Percentiles rank a stretch among this genome's conserved stretches.
Evolutionary conservation across 2,113 vertebrate species (phyloP).

Genomic region (Apeltes quadracus): DNA sequence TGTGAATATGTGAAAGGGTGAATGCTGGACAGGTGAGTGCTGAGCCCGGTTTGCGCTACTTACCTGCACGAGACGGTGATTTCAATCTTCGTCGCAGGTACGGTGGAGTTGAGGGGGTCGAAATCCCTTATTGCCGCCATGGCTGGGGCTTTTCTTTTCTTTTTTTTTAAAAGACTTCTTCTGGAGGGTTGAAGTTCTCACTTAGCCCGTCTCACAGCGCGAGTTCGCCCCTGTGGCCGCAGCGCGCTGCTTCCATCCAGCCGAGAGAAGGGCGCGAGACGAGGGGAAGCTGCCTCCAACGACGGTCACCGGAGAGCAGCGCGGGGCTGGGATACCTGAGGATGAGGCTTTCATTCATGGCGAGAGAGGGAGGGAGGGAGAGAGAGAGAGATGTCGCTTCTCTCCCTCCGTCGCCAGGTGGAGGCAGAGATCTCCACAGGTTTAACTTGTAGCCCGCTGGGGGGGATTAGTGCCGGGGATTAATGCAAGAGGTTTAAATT

Average conservation of each 20-base stretch:
- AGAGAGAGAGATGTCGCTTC: slow-evolving; percentile 26
- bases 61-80: slow-evolving; percentile 94
- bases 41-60: slow-evolving; percentile 29
- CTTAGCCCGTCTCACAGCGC: neutral
- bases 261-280: neutral
- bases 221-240: neutral
- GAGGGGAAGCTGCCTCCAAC: slow-evolving; percentile 9
- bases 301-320: slow-evolving; percentile 31
- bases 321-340: slow-evolving; percentile 57
- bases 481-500: neutral
- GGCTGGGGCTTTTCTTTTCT: slow-evolving; percentile 15
- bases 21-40: neutral
- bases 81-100: slow-evolving; percentile 94
- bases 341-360: slow-evolving; percentile 54
- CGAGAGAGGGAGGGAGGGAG: slow-evolving; percentile 7
- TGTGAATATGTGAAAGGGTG: neutral
- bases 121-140: slow-evolving; percentile 91
- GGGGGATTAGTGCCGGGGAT: neutral
- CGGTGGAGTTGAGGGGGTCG: slow-evolving; percentile 85
- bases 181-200: slow-evolving; percentile 43
- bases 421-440: slow-evolving; percentile 48
- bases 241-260: slow-evolving; percentile 19
- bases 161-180: slow-evolving; percentile 23
- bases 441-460: neutral
- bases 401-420: slow-evolving; percentile 63